Conservation (phyloP, 2,888 invertebrate species). For the Apodemia hepburni region DNA sequence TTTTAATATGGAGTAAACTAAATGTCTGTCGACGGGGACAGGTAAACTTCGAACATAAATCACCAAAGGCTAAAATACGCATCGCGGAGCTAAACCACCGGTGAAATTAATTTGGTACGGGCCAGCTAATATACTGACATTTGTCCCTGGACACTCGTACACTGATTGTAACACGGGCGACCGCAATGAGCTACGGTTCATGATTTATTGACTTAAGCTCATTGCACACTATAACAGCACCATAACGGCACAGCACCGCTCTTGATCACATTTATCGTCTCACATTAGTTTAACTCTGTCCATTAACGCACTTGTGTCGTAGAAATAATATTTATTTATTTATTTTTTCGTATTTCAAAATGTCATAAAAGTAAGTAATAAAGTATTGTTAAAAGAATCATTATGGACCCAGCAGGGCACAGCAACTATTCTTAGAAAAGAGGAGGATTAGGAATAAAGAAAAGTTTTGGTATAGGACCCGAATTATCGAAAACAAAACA, state of each 20-base stretch:
- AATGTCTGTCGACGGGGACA: background rate
- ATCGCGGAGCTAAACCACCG: slow-evolving; percentile 18
- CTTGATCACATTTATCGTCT: too few relatives aligned
- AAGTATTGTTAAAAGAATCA: too few relatives aligned
- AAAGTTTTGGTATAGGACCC: too few relatives aligned
- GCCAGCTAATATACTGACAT: slow-evolving; percentile 1
- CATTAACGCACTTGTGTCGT: too few relatives aligned
- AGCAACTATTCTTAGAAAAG: too few relatives aligned
- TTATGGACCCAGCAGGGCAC: too few relatives aligned
- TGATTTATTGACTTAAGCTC: slow-evolving; percentile 1
- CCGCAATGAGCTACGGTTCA: slow-evolving; percentile 3
- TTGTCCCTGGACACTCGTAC: slow-evolving; percentile 13
- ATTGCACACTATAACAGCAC: background rate
- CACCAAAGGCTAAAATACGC: slow-evolving; percentile 21
- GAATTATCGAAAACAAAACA: too few relatives aligned
- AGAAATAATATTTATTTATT: too few relatives aligned
- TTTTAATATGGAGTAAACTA: background rate
- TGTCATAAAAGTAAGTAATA: too few relatives aligned
- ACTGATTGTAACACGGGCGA: slow-evolving; percentile 7
- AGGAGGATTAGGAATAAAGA: too few relatives aligned
- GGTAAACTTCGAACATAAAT: slow-evolving; percentile 12
- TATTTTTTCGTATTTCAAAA: too few relatives aligned
- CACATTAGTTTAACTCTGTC: too few relatives aligned
- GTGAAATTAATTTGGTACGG: slow-evolving; percentile 22
- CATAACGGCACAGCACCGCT: background rate